Percentiles rank a stretch among this genome's conserved stretches.
Conservation (phyloP, 2,888 invertebrate species). For the Danaus chrysippus region DNA sequence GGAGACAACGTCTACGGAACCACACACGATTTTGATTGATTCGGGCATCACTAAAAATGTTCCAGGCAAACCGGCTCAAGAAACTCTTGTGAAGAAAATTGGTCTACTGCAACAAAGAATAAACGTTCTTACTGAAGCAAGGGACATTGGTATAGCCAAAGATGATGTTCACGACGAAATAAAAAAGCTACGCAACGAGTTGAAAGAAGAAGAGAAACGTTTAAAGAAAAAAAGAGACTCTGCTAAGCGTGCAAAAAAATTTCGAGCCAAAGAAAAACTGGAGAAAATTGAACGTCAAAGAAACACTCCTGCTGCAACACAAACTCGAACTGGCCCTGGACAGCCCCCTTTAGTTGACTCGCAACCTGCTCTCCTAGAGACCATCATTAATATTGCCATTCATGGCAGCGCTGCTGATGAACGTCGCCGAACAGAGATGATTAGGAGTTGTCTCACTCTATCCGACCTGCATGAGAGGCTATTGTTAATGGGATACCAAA, state of each 20-base stretch:
- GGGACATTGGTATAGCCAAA: conserved; percentile 19
- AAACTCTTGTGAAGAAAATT: conserved; percentile 28
- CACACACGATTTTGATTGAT: conserved; percentile 27
- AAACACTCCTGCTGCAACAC: too few species aligned
- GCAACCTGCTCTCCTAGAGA: conserved; percentile 15
- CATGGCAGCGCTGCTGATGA: conserved; percentile 29
- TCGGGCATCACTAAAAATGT: conserved; percentile 30
- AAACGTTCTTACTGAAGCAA: conserved; percentile 30
- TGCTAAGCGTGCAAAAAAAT: conserved; percentile 30
- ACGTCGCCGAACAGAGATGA: conserved; percentile 26
- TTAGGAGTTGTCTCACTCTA: conserved; percentile 27
- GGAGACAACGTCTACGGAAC: conserved; percentile 24
- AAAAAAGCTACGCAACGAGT: conserved; percentile 27
- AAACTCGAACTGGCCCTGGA: neutral
- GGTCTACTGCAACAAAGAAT: conserved; percentile 26
- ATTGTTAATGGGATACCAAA: conserved; percentile 21
- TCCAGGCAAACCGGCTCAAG: conserved; percentile 21
- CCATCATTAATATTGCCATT: conserved; percentile 20
- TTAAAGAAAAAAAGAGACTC: conserved; percentile 28
- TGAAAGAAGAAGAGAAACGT: conserved; percentile 30
- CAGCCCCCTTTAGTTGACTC: conserved; percentile 2
- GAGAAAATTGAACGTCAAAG: conserved; percentile 17
- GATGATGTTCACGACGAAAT: conserved; percentile 28
- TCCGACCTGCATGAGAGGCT: conserved; percentile 25
- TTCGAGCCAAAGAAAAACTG: conserved; percentile 29